phyloP scores from a whole-genome alignment of 2,888 invertebrate genomes.

The Dicyrtoma fusca region DNA sequence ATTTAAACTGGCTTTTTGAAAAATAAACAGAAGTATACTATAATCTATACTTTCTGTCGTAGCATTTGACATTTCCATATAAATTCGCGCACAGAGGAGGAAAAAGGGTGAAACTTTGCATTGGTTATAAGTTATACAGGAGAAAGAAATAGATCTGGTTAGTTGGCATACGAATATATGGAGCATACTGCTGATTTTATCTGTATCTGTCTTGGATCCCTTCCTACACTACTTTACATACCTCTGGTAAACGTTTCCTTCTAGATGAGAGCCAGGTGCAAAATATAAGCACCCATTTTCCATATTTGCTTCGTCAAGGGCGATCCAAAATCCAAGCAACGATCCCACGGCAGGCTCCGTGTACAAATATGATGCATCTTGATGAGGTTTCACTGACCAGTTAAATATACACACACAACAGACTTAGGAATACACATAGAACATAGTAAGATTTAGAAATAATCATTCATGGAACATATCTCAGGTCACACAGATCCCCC shows the following conservation, averaged over 20 bases:
- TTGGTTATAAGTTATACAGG: too few species aligned
- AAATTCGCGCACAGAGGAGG: too few species aligned
- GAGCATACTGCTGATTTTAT: background rate
- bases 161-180: too few species aligned
- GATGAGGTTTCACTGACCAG: constrained; percentile 72
- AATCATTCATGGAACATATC: too few species aligned
- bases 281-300: constrained; percentile 96
- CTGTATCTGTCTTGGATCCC: background rate
- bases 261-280: constrained; percentile 86
- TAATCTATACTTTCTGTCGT: too few species aligned
- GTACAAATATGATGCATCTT: constrained; percentile 85
- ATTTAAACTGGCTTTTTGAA: too few species aligned
- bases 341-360: constrained; percentile 75
- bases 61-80: too few species aligned
- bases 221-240: constrained; percentile 6
- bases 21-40: too few species aligned
- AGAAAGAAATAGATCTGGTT: too few species aligned
- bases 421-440: too few species aligned
- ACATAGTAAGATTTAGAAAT: too few species aligned
- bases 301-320: constrained; percentile 86
- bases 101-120: too few species aligned
- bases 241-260: constrained; percentile 63
- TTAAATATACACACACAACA: background rate
- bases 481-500: background rate
- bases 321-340: constrained; percentile 91